phyloP scores from a whole-genome alignment of 2,797 vertebrate species.

The Diceros bicornis region DNA sequence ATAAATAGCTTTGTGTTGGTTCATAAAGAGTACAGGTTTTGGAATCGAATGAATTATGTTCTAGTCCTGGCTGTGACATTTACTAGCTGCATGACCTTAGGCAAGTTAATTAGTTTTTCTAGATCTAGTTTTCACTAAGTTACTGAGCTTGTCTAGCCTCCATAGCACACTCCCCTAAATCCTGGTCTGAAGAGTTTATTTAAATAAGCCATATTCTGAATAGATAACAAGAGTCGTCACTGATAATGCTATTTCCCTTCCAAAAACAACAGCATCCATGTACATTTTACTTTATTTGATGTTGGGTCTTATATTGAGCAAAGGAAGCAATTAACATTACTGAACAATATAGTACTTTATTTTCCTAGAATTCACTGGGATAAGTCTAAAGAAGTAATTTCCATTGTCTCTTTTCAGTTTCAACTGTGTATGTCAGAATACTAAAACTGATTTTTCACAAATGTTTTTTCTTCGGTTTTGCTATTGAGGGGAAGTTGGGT shows the following conservation, averaged over 20 bases:
- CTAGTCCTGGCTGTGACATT: background rate
- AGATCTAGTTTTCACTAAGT: conserved; percentile 16
- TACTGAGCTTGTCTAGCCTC: background rate
- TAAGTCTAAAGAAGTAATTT: conserved; percentile 49
- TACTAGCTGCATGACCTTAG: background rate
- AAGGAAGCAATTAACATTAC: background rate
- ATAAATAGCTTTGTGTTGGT: background rate
- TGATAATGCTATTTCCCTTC: background rate
- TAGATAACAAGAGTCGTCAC: background rate
- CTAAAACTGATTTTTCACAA: conserved; percentile 22
- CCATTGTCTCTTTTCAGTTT: conserved; percentile 22
- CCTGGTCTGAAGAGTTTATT: conserved; percentile 28
- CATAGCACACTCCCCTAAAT: background rate
- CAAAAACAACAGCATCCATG: background rate
- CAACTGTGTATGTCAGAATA: conserved; percentile 27
- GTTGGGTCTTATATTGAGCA: background rate
- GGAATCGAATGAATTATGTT: background rate
- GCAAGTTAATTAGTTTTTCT: conserved; percentile 46
- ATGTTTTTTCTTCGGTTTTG: conserved; percentile 40
- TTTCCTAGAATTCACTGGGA: background rate
- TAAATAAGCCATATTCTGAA: background rate
- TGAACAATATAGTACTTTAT: conserved; percentile 26
- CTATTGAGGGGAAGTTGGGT: background rate
- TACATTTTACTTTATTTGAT: background rate
- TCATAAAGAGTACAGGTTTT: background rate